Conservation (phyloP, 2,888 invertebrate species). For the Strigamia transsilvanica region DNA sequence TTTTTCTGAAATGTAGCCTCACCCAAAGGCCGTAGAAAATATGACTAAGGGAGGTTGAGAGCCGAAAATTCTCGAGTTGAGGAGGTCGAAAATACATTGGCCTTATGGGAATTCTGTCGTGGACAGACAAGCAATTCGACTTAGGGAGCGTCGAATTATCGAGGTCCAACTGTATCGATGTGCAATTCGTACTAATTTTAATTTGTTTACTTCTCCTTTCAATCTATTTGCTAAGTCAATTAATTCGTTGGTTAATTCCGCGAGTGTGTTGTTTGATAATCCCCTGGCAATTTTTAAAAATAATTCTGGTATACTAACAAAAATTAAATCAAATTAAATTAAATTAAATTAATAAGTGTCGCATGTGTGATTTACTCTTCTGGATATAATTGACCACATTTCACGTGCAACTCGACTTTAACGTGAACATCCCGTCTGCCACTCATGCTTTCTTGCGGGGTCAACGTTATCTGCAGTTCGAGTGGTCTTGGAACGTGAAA, state of each 20-base stretch:
- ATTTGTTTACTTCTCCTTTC: conserved; percentile 73
- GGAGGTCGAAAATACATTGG: no score
- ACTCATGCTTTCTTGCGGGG: conserved; percentile 79
- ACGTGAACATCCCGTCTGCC: conserved; percentile 74
- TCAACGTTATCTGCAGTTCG: conserved; percentile 76
- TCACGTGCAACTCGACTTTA: conserved; percentile 77
- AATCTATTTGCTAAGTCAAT: conserved; percentile 69
- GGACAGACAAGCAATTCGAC: no score
- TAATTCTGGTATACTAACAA: conserved; percentile 71
- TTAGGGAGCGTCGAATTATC: no score
- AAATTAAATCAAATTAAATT: conserved; percentile 50
- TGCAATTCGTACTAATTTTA: neutral
- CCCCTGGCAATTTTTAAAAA: conserved; percentile 79
- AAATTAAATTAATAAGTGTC: neutral
- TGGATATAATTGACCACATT: conserved; percentile 81
- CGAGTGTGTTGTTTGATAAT: conserved; percentile 75
- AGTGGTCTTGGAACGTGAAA: conserved; percentile 78
- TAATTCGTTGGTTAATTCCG: conserved; percentile 71
- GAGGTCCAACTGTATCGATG: no score
- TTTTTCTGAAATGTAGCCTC: no score
- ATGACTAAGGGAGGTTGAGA: no score
- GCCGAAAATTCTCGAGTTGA: no score
- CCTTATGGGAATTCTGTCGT: no score
- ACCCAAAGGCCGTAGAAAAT: no score
- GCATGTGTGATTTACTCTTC: conserved; percentile 72